A percentile compares a stretch with the other conserved stretches of the same genome.
These are phyloP conservation scores for Agrotis clavis DNA, from an alignment of 2,888 invertebrate genomes.

Conservation along the genomic window DNA sequence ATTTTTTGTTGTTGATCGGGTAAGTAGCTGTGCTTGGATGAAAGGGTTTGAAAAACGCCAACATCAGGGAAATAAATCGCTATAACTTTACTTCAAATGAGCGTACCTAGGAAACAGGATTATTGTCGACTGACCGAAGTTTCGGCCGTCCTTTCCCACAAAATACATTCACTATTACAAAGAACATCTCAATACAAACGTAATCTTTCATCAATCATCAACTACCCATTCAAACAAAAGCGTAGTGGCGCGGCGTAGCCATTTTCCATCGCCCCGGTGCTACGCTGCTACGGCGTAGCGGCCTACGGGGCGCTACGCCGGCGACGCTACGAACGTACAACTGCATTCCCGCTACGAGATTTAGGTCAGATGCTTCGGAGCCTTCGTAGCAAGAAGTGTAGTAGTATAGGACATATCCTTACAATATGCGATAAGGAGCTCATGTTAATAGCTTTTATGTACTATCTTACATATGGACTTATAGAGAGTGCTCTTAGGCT, in stretches of 20 bases:
- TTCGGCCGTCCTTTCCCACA: too few relatives aligned
- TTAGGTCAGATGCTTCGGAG: conserved; percentile 57
- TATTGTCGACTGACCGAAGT: too few relatives aligned
- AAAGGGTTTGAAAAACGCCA: background rate
- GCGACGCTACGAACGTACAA: conserved; percentile 37
- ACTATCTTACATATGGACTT: background rate
- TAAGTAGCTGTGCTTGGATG: background rate
- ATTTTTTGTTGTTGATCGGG: conserved; percentile 27
- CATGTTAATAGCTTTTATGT: conserved; percentile 15
- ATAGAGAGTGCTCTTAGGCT: background rate
- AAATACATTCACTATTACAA: background rate
- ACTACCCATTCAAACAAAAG: conserved; percentile 26
- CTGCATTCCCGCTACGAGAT: conserved; percentile 55
- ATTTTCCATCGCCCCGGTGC: conserved; percentile 32
- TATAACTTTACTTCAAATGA: too few relatives aligned
- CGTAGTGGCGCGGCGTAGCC: conserved; percentile 29
- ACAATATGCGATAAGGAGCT: conserved; percentile 22
- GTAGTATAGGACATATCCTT: conserved; percentile 10
- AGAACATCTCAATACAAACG: background rate
- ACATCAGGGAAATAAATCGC: background rate
- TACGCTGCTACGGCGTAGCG: conserved; percentile 56
- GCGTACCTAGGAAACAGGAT: too few relatives aligned
- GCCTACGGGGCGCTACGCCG: conserved; percentile 55
- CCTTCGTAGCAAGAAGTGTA: conserved; percentile 6
- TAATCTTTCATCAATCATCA: conserved; percentile 1